Evolutionary conservation across 2,113 vertebrate genomes (phyloP).

Genomic region (Echinops telfairi): DNA sequence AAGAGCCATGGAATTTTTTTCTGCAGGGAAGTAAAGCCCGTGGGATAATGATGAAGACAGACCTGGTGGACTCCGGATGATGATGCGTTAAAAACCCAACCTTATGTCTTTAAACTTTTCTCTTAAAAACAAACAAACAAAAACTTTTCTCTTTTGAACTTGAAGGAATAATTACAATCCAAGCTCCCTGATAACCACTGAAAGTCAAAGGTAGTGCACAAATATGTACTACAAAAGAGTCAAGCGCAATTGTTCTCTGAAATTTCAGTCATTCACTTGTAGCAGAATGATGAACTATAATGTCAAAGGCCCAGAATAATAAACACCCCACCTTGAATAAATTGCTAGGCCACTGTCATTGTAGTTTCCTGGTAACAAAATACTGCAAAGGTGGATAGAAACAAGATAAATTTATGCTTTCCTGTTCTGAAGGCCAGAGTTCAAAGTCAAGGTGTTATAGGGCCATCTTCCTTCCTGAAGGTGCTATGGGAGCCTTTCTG

Average conservation of each 20-base stretch:
- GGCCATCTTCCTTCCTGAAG: too few species aligned
- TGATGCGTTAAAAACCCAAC: not conserved
- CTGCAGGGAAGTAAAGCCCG: not conserved
- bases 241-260: not conserved
- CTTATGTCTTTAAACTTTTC: not conserved
- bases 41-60: not conserved
- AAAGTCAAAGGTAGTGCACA: not conserved
- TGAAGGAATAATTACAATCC: slow-evolving; percentile 11
- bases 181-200: not conserved
- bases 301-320: not conserved
- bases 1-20: not conserved
- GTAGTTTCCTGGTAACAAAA: not conserved
- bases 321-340: not conserved
- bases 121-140: too few species aligned
- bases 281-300: not conserved
- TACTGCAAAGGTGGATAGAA: not conserved
- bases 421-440: not conserved
- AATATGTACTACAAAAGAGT: not conserved
- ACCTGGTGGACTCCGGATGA: not conserved
- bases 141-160: slow-evolving; percentile 11
- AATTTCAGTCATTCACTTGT: not conserved
- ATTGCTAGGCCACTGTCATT: not conserved
- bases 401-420: not conserved
- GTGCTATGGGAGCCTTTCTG: not conserved
- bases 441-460: not conserved